Conservation (phyloP, 2,797 vertebrate genomes). For the Anas capensis region DNA sequence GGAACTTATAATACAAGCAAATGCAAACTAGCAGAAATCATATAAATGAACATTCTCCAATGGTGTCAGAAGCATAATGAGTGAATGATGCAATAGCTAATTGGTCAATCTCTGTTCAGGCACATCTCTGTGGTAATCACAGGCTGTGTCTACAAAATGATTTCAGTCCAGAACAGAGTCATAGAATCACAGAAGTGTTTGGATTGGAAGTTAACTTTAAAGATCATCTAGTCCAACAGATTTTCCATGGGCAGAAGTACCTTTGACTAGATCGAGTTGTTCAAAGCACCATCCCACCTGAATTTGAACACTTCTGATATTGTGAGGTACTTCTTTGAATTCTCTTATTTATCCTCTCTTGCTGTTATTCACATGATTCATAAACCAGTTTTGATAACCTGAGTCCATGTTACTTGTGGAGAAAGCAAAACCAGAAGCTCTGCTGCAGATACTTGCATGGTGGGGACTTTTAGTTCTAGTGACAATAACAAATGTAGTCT, state of each 20-base stretch:
- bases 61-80: background rate
- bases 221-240: too few species aligned
- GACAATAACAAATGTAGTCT: background rate
- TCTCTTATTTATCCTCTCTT: background rate
- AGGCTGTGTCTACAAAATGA: background rate
- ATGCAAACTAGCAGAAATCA: background rate
- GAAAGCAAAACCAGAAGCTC: background rate
- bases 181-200: too few species aligned
- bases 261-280: too few species aligned
- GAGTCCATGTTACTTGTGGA: background rate
- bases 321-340: background rate
- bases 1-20: background rate
- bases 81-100: background rate
- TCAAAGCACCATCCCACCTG: too few species aligned
- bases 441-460: background rate
- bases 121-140: background rate
- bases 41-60: background rate
- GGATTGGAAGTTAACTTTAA: too few species aligned
- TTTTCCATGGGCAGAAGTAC: too few species aligned
- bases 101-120: background rate
- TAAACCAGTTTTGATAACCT: background rate
- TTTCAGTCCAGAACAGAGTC: background rate
- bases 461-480: rapidly evolving
- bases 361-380: background rate
- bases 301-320: too few species aligned